Base-by-base conservation (phyloP, 2,888 invertebrate genomes). In the Apotomis turbidana region DNA sequence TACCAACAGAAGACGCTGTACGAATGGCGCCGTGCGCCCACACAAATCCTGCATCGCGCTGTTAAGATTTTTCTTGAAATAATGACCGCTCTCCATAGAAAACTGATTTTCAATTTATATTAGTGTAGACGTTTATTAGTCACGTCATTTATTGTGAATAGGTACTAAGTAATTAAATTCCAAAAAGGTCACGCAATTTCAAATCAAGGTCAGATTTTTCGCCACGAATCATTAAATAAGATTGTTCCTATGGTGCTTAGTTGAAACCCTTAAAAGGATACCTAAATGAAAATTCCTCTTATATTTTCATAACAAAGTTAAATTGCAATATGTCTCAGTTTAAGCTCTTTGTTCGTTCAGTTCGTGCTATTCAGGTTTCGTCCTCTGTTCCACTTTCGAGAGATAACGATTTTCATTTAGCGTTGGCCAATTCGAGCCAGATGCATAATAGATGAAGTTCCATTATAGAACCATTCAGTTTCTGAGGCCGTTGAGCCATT, bases 381-480 rank as follows among this genome's bases (percentile, higher is more conserved):
- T 76, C 78, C 80, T 78, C 69, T 80, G 80, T 74, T 81, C 85
- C 77, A 85, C 78, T 84, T 88, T 83, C 79, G 79, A 79, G 76
- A 77, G 78, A 83, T 89, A 90, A 89, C 88, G 88, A 91, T 91
- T 91, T 90, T 90, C 88, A 86, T 87, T 89, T 87, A 88, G 82
- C 76, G 78, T 75, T 79, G 78, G 80, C 77, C 79, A 84, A 91
- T 90, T 89, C 87, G 87, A 77, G 83, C 84, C 83, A 87, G 85
- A 88, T 91, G 81, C 88, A 93, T 91, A 87, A 90, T 90, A 89
- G 85, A 92, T 89, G 88, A 89, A 86, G 85, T 84, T 55, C 89
- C 88, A 89, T 86, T 90, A 90, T 90, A 91, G 89, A 84, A 87
- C 85, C 86, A 87, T 86, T 84, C 82, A 86, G 85, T 79, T 84